These are phyloP conservation scores for Leptinotarsa undecemlineata DNA, from an alignment of 1,140 invertebrate species.

Conservation along the genomic window DNA sequence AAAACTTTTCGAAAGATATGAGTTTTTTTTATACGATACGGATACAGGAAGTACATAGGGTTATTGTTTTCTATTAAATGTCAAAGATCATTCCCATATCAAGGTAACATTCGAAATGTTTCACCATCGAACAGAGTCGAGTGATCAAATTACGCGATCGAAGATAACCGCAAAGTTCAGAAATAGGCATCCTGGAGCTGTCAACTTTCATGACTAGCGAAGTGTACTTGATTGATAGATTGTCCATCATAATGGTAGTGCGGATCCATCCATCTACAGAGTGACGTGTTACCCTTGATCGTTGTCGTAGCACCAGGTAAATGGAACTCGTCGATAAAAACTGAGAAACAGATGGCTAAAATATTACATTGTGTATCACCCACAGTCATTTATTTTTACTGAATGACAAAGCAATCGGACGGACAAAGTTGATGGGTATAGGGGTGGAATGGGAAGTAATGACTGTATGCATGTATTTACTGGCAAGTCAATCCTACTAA, in stretches of 20 bases:
- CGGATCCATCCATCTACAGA: slow-evolving; percentile 47
- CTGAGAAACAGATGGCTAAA: slow-evolving; percentile 24
- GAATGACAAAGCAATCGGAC: slow-evolving; percentile 21
- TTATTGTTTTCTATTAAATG: no score
- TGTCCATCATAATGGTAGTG: slow-evolving; percentile 50
- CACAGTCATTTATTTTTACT: slow-evolving; percentile 25
- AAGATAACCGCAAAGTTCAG: slow-evolving; percentile 5
- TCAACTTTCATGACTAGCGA: slow-evolving; percentile 48
- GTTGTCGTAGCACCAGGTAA: slow-evolving; percentile 38
- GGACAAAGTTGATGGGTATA: slow-evolving; percentile 19
- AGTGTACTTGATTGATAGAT: slow-evolving; percentile 47
- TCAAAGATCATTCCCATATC: no score
- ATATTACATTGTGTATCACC: slow-evolving; percentile 22
- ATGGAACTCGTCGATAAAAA: slow-evolving; percentile 24
- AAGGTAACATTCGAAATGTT: no score
- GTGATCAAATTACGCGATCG: neutral
- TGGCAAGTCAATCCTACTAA: neutral
- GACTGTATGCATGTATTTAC: slow-evolving; percentile 4
- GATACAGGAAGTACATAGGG: no score
- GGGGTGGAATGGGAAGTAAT: slow-evolving; percentile 16
- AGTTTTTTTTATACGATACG: no score
- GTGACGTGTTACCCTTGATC: slow-evolving; percentile 37
- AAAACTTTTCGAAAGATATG: no score
- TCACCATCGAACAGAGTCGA: neutral
- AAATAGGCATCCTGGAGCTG: slow-evolving; percentile 29